Evolutionary conservation across 2,797 vertebrate species (phyloP).

Genomic region (Momotus momota): DNA sequence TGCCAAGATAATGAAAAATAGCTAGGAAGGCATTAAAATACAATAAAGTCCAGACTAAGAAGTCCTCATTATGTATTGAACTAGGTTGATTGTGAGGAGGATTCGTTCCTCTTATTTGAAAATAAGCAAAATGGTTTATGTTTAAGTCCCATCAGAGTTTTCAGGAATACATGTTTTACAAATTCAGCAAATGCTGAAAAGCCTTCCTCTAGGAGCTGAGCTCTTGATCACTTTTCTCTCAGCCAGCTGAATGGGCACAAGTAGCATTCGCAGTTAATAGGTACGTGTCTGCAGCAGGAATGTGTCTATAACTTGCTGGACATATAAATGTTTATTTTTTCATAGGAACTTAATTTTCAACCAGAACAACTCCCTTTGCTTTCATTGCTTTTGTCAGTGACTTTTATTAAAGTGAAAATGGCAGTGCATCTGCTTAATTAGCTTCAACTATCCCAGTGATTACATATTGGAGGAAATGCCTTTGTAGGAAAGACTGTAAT

Average conservation of each 20-base stretch:
- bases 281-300: background rate
- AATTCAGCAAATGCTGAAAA: background rate
- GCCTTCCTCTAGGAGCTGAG: background rate
- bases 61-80: background rate
- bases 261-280: background rate
- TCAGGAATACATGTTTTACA: background rate
- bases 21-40: background rate
- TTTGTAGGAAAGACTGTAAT: conserved; percentile 76
- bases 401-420: conserved; percentile 75
- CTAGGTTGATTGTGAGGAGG: background rate
- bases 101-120: background rate
- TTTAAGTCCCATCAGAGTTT: background rate
- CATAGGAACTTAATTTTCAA: conserved; percentile 7
- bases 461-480: conserved; percentile 68
- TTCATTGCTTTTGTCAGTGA: conserved; percentile 60
- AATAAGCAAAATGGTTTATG: background rate
- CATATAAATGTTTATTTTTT: conserved; percentile 50
- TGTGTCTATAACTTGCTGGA: background rate
- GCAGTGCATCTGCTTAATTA: conserved; percentile 77
- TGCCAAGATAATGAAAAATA: background rate
- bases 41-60: background rate
- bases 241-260: background rate
- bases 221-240: background rate
- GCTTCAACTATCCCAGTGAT: conserved; percentile 74
- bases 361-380: conserved; percentile 23